Evolutionary conservation across 2,113 vertebrate genomes (phyloP).

Genomic region (Tauraco erythrolophus): DNA sequence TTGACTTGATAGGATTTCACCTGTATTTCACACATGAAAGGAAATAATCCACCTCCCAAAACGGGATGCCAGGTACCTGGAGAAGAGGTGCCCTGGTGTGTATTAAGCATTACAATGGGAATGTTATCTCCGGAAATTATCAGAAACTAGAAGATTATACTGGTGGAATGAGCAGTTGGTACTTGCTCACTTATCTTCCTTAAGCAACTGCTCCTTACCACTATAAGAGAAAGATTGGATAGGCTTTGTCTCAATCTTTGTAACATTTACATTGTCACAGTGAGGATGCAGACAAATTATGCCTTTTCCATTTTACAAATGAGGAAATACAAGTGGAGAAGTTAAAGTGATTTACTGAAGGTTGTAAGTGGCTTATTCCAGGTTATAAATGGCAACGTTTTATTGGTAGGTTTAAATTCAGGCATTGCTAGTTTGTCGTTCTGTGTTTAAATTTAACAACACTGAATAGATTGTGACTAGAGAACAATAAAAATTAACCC

Average conservation of each 20-base stretch:
- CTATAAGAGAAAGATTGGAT: not conserved
- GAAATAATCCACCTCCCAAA: not conserved
- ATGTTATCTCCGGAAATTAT: not conserved
- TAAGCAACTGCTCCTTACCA: not conserved
- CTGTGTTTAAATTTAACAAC: not conserved
- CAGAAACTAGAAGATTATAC: not conserved
- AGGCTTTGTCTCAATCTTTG: not conserved
- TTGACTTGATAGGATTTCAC: not conserved
- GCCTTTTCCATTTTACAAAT: not conserved
- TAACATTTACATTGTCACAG: not conserved
- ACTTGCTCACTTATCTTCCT: not conserved
- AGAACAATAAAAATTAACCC: slow-evolving; percentile 30
- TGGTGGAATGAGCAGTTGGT: not conserved
- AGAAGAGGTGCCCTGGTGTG: not conserved
- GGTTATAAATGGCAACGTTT: not conserved
- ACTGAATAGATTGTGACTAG: not conserved
- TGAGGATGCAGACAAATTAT: not conserved
- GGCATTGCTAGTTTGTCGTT: not conserved
- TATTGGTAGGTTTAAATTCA: not conserved
- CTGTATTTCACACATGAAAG: not conserved
- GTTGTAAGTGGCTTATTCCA: not conserved
- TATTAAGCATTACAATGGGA: not conserved
- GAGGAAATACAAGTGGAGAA: not conserved
- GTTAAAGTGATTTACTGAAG: not conserved
- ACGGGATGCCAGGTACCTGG: not conserved